Base-by-base conservation (phyloP, 1,140 invertebrate genomes). In the Steinernema khuongi region DNA sequence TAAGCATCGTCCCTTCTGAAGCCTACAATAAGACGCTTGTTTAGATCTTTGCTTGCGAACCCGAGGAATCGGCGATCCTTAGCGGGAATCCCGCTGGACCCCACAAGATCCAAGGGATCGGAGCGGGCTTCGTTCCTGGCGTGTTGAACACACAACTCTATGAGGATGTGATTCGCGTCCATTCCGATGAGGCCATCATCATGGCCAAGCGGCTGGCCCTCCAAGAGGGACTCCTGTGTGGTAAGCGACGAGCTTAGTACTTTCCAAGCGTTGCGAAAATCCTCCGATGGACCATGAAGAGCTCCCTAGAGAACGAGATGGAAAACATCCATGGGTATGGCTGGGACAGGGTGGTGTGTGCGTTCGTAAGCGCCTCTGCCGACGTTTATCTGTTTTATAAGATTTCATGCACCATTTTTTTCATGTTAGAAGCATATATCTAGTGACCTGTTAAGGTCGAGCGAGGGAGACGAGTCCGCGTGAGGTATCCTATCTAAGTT, bases 161-260 rank as follows among this genome's bases (percentile, higher is more conserved):
- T 33, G 83, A 84, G 22, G 83, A 79, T 29, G 74, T 80, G 1
- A 71, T 72, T 18, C 74, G 19, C 28, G 69, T 84, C 50, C 82
- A 85, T 70, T 84, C 83, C 7, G 83, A 84, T 43, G 83, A 84
- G 33, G 83, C 83, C 28, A 80, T 84, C 66, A 71, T 83, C 7
- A 84, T 85, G 83, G 82, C 83, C 0, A 74, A 83, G 33, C 71
- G 83, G 17, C 36, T 85, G 31, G 83, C 83, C 14, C 60, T 79
- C 14, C 82, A 85, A 75, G 83, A 84, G 68, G 83, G 83, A 0
- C 79, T 84, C 66, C 76, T 84, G 18, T 80, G 81, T 36, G 82
- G 83, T 85, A 28, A 32, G 71, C 72, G n/a, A n/a, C n/a, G n/a
- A n/a, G n/a, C n/a, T n/a, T n/a, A n/a, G n/a, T n/a, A n/a, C n/a